Percentiles rank a stretch among this genome's conserved stretches.
Conservation (phyloP, 2,888 invertebrate genomes). For the Xanthia togata region DNA sequence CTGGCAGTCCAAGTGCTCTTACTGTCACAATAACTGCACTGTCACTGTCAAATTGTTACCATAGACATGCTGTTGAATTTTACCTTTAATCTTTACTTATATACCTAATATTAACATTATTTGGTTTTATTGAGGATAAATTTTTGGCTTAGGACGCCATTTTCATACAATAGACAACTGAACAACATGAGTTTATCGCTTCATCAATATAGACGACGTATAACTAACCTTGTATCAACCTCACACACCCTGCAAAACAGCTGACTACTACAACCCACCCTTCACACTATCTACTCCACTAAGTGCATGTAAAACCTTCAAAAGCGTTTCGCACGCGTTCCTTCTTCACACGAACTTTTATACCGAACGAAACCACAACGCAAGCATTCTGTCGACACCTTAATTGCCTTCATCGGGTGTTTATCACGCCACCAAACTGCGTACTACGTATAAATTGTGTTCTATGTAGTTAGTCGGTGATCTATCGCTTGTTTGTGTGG, state of each 20-base stretch:
- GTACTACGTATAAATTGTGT: constrained; percentile 51
- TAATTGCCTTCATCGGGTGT: constrained; percentile 65
- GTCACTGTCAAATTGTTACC: too few species aligned
- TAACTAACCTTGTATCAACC: neutral
- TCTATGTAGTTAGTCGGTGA: constrained; percentile 43
- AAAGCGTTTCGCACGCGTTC: constrained; percentile 38
- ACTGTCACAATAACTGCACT: too few species aligned
- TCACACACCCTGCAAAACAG: constrained; percentile 16
- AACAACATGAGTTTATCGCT: too few species aligned
- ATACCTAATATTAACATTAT: too few species aligned
- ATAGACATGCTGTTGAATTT: too few species aligned
- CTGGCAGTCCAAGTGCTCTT: too few species aligned
- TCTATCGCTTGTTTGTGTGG: constrained; percentile 57
- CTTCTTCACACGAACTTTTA: constrained; percentile 49
- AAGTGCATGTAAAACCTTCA: constrained; percentile 31
- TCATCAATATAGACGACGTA: too few species aligned
- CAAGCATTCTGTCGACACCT: constrained; percentile 57
- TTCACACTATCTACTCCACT: constrained; percentile 13
- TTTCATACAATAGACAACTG: neutral
- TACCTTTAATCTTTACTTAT: too few species aligned
- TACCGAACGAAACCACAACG: constrained; percentile 50
- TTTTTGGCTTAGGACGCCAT: too few species aligned
- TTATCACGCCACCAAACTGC: constrained; percentile 64
- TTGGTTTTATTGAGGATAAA: too few species aligned
- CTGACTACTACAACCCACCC: constrained; percentile 6